A percentile compares a stretch with the other conserved stretches of the same genome.
Evolutionary conservation across 2,797 vertebrate genomes (phyloP).

Genomic region (Holocentrus rufus): DNA sequence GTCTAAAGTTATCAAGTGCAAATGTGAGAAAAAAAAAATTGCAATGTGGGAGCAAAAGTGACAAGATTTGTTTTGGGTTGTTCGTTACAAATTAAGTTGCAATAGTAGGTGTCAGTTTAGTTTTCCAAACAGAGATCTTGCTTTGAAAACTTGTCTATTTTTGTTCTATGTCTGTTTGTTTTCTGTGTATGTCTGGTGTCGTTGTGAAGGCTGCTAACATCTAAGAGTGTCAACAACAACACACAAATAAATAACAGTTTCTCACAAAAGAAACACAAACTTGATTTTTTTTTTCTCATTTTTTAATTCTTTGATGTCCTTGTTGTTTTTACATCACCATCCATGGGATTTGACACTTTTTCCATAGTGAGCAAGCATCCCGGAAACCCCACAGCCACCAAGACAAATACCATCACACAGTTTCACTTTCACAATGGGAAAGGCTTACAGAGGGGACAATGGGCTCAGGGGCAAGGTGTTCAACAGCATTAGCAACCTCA

Average conservation of each 20-base stretch:
- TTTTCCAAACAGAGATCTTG: too few species aligned
- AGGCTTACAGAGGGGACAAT: slow-evolving; percentile 47
- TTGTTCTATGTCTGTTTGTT: not conserved
- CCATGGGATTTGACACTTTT: slow-evolving; percentile 74
- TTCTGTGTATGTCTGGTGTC: not conserved
- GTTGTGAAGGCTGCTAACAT: not conserved
- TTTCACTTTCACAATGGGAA: slow-evolving; percentile 77
- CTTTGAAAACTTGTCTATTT: not conserved
- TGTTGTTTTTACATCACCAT: slow-evolving; percentile 74
- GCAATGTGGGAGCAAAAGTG: too few species aligned
- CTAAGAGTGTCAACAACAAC: not conserved
- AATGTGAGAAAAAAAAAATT: too few species aligned
- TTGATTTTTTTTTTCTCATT: slow-evolving; percentile 32
- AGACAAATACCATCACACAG: slow-evolving; percentile 80
- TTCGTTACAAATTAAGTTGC: too few species aligned
- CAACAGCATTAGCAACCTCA: slow-evolving; percentile 72
- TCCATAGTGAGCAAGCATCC: slow-evolving; percentile 78
- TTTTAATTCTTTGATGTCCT: slow-evolving; percentile 72
- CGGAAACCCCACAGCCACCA: slow-evolving; percentile 77
- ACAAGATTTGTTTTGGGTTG: too few species aligned
- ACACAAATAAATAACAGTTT: not conserved
- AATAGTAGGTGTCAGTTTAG: too few species aligned
- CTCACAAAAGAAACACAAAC: slow-evolving; percentile 33
- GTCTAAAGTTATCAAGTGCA: too few species aligned
- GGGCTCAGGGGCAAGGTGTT: slow-evolving; percentile 46